Evolutionary conservation across 2,888 invertebrate genomes (phyloP).

Genomic region (Andrena flavipes): DNA sequence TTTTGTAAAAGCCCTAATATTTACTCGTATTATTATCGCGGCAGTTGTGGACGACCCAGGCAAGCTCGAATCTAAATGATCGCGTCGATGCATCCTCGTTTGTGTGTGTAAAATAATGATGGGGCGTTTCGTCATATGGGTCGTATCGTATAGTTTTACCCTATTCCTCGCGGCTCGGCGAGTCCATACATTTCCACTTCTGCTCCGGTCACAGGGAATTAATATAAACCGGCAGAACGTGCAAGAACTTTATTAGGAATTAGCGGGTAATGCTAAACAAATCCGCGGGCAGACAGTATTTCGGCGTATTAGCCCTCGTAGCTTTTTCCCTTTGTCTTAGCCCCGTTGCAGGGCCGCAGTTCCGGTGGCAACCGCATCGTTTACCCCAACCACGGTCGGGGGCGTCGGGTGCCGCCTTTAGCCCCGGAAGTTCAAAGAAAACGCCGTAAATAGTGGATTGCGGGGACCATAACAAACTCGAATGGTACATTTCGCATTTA

Average conservation of each 20-base stretch:
- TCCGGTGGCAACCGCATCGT: slow-evolving; percentile 67
- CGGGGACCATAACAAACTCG: slow-evolving; percentile 74
- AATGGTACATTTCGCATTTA: slow-evolving; percentile 76
- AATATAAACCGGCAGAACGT: background rate
- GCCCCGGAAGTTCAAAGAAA: slow-evolving; percentile 72
- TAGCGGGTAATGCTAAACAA: slow-evolving; percentile 10
- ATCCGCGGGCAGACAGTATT: slow-evolving; percentile 34
- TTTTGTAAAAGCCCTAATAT: too few species aligned
- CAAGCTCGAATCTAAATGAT: too few species aligned
- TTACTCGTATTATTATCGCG: too few species aligned
- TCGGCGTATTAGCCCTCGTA: slow-evolving; percentile 31
- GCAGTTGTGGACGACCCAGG: too few species aligned
- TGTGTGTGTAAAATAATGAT: too few species aligned
- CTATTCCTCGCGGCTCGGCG: background rate
- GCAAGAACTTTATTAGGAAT: slow-evolving; percentile 11
- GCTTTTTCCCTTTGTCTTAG: slow-evolving; percentile 31
- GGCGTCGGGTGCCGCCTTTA: slow-evolving; percentile 47
- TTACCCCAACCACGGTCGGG: slow-evolving; percentile 52
- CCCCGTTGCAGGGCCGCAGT: slow-evolving; percentile 24
- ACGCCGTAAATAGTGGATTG: slow-evolving; percentile 73
- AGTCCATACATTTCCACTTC: too few species aligned
- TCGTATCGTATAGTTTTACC: too few species aligned
- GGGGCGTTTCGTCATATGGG: too few species aligned
- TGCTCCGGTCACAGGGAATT: too few species aligned
- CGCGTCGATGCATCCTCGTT: too few species aligned